These are phyloP conservation scores for Diceros bicornis DNA, from an alignment of 2,797 vertebrate genomes.

Conservation along the genomic window DNA sequence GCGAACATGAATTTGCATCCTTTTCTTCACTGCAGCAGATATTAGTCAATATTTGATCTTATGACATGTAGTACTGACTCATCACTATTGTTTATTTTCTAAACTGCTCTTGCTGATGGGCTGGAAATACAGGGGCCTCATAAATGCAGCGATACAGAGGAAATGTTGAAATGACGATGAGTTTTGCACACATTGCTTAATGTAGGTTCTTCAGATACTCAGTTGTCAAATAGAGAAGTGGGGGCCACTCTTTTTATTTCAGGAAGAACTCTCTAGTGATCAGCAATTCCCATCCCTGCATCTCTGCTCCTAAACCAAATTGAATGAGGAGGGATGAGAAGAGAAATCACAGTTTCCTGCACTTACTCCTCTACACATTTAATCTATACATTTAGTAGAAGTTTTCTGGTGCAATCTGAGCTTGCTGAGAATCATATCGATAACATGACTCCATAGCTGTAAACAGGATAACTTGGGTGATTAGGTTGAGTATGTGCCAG, in stretches of 20 bases:
- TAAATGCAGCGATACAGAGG: neutral
- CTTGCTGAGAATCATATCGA: neutral
- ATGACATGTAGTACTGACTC: neutral
- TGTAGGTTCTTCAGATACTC: neutral
- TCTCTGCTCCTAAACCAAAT: neutral
- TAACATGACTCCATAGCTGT: neutral
- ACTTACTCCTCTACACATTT: neutral
- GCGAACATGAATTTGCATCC: neutral
- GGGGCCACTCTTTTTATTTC: neutral
- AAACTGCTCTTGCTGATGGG: neutral
- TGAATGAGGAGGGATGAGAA: neutral
- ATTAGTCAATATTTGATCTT: conserved; percentile 34
- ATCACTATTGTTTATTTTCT: conserved; percentile 22
- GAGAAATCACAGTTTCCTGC: neutral
- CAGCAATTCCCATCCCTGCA: conserved; percentile 1
- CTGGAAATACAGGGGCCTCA: neutral
- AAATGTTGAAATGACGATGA: conserved; percentile 71
- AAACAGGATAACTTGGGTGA: neutral
- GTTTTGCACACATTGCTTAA: conserved; percentile 44
- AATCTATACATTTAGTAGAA: neutral
- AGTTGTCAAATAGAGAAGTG: conserved; percentile 20
- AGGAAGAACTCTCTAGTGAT: conserved; percentile 60
- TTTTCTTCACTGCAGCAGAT: neutral
- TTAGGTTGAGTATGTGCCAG: neutral
- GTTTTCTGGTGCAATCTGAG: neutral